Evolutionary conservation across 2,888 invertebrate species (phyloP).

Genomic region (Drosophila greeni): DNA sequence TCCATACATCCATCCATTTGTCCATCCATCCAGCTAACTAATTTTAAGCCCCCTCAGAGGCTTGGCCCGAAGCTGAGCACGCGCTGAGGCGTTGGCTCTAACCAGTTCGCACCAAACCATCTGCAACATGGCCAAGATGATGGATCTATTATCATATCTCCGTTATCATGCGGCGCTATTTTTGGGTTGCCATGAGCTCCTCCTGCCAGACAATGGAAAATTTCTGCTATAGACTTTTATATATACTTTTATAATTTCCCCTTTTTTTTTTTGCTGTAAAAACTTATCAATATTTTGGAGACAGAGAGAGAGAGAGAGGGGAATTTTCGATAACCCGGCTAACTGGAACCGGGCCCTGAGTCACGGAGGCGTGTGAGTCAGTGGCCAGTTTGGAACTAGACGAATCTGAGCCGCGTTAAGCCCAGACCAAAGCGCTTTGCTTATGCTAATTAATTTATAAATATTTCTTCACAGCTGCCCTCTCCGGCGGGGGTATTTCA

Average conservation of each 20-base stretch:
- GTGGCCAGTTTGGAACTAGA: slow-evolving; percentile 58
- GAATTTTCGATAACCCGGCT: not conserved
- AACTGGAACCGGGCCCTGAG: slow-evolving; percentile 36
- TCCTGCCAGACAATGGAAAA: slow-evolving; percentile 25
- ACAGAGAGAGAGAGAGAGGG: not conserved
- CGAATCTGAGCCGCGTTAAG: slow-evolving; percentile 46
- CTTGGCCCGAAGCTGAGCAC: slow-evolving; percentile 20
- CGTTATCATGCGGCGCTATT: slow-evolving; percentile 27
- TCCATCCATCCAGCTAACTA: slow-evolving; percentile 1
- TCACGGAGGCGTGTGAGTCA: slow-evolving; percentile 52
- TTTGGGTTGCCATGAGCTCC: slow-evolving; percentile 25
- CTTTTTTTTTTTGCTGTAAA: slow-evolving; percentile 3
- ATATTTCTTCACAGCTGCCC: slow-evolving; percentile 33
- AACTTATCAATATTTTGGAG: slow-evolving; percentile 14
- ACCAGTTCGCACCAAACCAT: slow-evolving; percentile 31
- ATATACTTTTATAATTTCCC: slow-evolving; percentile 1
- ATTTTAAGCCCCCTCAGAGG: slow-evolving; percentile 26
- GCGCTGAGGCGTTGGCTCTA: slow-evolving; percentile 22
- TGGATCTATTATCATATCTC: slow-evolving; percentile 28
- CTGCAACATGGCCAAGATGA: slow-evolving; percentile 7
- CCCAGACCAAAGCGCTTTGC: slow-evolving; percentile 30
- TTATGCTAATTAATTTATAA: slow-evolving; percentile 69
- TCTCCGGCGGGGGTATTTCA: not conserved
- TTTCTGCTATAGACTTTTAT: slow-evolving; percentile 2
- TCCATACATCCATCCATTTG: slow-evolving; percentile 1